Conservation (phyloP, 2,113 vertebrate species). For the Craseonycteris thonglongyai region DNA sequence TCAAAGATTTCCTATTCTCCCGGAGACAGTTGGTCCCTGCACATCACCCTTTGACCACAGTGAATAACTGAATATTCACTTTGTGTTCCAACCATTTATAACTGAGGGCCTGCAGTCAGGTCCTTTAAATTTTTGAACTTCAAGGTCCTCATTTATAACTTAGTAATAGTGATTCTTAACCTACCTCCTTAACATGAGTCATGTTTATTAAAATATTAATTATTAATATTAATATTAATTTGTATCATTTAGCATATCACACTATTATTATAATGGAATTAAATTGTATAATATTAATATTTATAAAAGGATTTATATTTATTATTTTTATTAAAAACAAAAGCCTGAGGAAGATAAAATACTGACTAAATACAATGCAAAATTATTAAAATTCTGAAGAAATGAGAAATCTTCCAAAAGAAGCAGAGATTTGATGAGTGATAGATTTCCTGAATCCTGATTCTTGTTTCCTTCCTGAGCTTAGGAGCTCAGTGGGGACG, state of each 20-base stretch:
- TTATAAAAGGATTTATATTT: background rate
- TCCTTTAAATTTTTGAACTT: background rate
- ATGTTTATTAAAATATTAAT: conserved; percentile 29
- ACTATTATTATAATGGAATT: background rate
- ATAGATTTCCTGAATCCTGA: background rate
- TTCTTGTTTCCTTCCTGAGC: background rate
- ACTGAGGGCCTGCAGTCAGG: background rate
- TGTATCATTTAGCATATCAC: background rate
- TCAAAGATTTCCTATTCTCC: background rate
- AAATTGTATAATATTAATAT: background rate
- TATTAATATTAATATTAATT: background rate
- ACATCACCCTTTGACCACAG: background rate
- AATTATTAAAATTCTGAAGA: conserved; percentile 22
- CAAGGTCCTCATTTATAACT: background rate
- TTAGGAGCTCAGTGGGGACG: background rate
- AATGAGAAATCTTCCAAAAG: background rate
- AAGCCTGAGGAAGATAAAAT: background rate
- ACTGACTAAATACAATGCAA: background rate
- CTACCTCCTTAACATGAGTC: background rate
- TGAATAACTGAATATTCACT: background rate
- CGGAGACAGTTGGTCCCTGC: background rate
- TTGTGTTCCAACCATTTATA: background rate
- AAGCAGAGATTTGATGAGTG: background rate
- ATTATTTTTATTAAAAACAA: background rate
- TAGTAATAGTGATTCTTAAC: background rate